phyloP scores from a whole-genome alignment of 2,113 vertebrate species.

The Alethe castanea region DNA sequence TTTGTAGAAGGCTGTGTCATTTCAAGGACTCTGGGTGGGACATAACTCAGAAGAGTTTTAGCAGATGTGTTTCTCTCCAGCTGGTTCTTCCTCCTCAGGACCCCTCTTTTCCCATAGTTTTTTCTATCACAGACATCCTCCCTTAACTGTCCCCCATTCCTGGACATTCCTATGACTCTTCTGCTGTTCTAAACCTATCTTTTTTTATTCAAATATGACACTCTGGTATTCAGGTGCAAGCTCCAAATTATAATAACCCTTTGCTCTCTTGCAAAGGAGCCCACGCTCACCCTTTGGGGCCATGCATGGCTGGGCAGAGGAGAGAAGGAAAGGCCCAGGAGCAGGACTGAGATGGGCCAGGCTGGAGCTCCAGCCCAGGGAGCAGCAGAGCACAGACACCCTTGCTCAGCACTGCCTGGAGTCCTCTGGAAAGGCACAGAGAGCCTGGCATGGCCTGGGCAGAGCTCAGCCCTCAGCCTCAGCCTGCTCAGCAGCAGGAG shows the following conservation, averaged over 20 bases:
- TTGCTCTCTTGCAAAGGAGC: background rate
- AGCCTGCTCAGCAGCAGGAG: background rate
- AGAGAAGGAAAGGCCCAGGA: background rate
- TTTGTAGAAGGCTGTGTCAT: background rate
- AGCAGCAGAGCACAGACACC: background rate
- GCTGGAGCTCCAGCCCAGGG: background rate
- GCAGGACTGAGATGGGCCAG: background rate
- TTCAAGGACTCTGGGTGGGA: background rate
- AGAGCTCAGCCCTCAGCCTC: background rate
- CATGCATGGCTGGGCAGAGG: rapidly evolving
- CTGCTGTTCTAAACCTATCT: background rate
- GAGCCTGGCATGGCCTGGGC: background rate
- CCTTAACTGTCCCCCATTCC: background rate
- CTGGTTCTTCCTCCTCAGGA: background rate
- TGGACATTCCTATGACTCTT: background rate
- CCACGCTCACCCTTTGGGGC: background rate
- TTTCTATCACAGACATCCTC: background rate
- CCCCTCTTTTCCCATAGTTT: background rate
- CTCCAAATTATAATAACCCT: background rate
- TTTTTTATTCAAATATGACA: background rate
- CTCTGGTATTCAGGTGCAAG: no score
- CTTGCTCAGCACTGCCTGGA: rapidly evolving
- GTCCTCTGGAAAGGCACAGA: background rate
- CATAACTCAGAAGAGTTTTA: background rate
- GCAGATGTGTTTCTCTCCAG: background rate